Conservation (phyloP, 2,888 invertebrate species). For the Eupeodes latifasciatus region DNA sequence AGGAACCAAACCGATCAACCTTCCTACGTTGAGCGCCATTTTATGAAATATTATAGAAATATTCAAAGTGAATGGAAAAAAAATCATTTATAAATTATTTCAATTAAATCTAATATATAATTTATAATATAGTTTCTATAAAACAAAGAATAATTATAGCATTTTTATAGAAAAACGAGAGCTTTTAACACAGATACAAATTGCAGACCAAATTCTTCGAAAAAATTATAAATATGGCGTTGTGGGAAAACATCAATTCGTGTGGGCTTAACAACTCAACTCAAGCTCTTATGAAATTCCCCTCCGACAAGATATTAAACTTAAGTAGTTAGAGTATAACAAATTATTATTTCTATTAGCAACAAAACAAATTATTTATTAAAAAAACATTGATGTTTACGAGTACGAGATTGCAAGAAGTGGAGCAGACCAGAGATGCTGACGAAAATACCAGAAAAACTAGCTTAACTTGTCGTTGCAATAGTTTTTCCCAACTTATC, state of each 20-base stretch:
- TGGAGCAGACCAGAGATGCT: constrained; percentile 33
- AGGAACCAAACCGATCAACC: neutral
- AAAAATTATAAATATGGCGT: constrained; percentile 23
- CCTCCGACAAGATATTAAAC: constrained; percentile 5
- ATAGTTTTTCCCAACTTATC: constrained; percentile 32
- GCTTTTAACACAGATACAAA: constrained; percentile 22
- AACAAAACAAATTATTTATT: too few species aligned
- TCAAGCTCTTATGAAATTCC: constrained; percentile 37
- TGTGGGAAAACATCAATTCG: constrained; percentile 51
- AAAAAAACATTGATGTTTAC: too few species aligned
- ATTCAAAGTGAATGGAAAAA: constrained; percentile 45
- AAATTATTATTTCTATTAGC: constrained; percentile 16
- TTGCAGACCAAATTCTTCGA: neutral
- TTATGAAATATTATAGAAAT: neutral
- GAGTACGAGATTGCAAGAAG: neutral
- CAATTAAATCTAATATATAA: constrained; percentile 39
- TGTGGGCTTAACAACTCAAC: constrained; percentile 23
- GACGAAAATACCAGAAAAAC: constrained; percentile 4
- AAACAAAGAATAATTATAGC: constrained; percentile 33
- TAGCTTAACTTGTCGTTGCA: constrained; percentile 36
- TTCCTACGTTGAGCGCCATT: constrained; percentile 51
- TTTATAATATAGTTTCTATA: neutral
- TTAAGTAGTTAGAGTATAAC: neutral
- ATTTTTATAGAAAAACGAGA: constrained; percentile 38
- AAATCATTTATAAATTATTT: constrained; percentile 30